Conservation (phyloP, 2,113 vertebrate species). For the Uria lomvia region DNA sequence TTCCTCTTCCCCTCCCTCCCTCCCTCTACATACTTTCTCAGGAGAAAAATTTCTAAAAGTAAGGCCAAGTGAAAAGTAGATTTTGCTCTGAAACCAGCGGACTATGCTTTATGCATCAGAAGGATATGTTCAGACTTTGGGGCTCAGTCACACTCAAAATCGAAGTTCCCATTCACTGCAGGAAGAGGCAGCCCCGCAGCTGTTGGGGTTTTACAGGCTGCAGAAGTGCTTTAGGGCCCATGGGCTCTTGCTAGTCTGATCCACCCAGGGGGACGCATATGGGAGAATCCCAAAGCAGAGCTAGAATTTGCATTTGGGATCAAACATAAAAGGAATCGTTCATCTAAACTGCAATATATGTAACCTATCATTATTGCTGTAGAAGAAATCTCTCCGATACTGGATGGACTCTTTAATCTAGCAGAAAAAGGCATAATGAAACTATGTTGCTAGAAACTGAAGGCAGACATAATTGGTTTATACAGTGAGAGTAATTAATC, state of each 20-base stretch:
- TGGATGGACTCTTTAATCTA: background rate
- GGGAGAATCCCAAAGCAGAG: background rate
- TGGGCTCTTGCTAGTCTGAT: background rate
- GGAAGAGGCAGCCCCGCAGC: background rate
- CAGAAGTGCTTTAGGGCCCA: background rate
- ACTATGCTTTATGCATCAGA: background rate
- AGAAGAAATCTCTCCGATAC: background rate
- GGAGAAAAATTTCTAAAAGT: background rate
- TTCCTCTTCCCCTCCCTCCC: background rate
- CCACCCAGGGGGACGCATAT: background rate
- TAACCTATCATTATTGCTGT: background rate
- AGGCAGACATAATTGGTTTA: background rate
- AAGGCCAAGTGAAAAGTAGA: background rate
- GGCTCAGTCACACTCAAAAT: background rate
- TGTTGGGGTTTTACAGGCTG: background rate
- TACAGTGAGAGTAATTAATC: background rate
- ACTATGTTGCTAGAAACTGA: background rate
- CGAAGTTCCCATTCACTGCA: fast-evolving
- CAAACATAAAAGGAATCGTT: background rate
- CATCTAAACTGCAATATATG: background rate
- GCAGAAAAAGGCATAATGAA: background rate
- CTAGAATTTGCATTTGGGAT: background rate
- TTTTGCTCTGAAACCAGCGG: background rate
- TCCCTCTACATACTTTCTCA: background rate
- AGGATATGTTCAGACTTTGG: background rate